phyloP scores from a whole-genome alignment of 2,113 vertebrate genomes.

The Tyto alba region DNA sequence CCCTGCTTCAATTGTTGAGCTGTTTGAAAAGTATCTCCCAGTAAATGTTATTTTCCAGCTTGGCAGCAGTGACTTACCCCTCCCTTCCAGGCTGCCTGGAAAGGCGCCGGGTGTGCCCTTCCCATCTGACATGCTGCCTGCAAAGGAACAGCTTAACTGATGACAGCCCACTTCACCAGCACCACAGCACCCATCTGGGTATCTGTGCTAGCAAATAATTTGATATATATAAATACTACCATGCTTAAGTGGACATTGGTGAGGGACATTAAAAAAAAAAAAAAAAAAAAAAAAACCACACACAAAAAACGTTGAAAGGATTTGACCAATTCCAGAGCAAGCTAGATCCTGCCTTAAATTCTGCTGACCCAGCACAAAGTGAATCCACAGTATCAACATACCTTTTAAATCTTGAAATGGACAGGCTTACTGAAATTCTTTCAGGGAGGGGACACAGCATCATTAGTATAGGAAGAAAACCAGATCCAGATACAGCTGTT shows the following conservation, averaged over 20 bases:
- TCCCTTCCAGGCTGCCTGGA: background rate
- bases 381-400: background rate
- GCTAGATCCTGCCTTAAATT: background rate
- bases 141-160: background rate
- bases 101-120: background rate
- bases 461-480: background rate
- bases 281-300: too few relatives aligned
- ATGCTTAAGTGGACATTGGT: background rate
- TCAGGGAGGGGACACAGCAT: background rate
- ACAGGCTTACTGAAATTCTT: background rate
- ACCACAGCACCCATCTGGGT: too few relatives aligned
- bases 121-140: accelerated
- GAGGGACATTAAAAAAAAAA: background rate
- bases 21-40: background rate
- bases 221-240: background rate
- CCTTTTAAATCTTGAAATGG: background rate
- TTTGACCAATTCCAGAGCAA: background rate
- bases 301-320: background rate
- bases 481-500: background rate
- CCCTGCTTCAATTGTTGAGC: background rate
- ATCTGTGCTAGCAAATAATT: background rate
- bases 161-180: background rate
- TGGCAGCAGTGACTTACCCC: background rate
- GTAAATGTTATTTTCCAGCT: background rate
- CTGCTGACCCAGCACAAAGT: background rate